Conservation (phyloP, 2,113 vertebrate species). For the Hirundichthys speculiger region DNA sequence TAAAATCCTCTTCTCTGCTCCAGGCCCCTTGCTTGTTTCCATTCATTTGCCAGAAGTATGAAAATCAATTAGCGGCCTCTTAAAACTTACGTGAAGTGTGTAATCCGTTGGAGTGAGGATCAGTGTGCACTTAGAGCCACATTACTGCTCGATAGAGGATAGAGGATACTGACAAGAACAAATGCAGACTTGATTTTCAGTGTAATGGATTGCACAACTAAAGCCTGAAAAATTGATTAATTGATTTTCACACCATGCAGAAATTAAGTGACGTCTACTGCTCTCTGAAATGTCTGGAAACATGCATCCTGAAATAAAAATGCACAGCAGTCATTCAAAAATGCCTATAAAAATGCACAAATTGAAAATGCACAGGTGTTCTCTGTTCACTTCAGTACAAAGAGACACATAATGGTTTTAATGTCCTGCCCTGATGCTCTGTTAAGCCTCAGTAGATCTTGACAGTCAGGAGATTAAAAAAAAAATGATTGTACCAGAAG, state of each 20-base stretch:
- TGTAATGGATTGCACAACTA: slow-evolving; percentile 23
- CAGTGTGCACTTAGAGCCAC: slow-evolving; percentile 19
- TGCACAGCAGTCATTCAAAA: not conserved
- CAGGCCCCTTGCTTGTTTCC: slow-evolving; percentile 9
- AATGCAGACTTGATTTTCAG: slow-evolving; percentile 19
- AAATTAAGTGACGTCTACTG: slow-evolving; percentile 7
- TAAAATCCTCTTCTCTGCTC: not conserved
- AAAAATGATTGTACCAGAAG: slow-evolving; percentile 3
- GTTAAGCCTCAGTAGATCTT: no score
- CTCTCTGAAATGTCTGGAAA: not conserved
- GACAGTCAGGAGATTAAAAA: slow-evolving; percentile 5
- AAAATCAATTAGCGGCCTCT: slow-evolving; percentile 49
- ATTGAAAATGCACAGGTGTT: no score
- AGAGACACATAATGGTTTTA: not conserved
- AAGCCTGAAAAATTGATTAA: slow-evolving; percentile 2
- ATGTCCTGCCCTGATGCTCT: not conserved
- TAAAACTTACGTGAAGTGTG: slow-evolving; percentile 14
- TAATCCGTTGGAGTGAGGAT: slow-evolving; percentile 27
- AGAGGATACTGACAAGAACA: slow-evolving; percentile 6
- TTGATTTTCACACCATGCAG: not conserved
- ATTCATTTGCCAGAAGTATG: slow-evolving; percentile 24
- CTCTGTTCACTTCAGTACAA: not conserved
- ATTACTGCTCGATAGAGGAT: slow-evolving; percentile 5
- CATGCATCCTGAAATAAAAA: not conserved
- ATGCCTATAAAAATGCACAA: no score